A percentile compares a stretch with the other conserved stretches of the same genome.
Evolutionary conservation across 2,797 vertebrate species (phyloP).

Genomic region (Apogon hyalosoma): DNA sequence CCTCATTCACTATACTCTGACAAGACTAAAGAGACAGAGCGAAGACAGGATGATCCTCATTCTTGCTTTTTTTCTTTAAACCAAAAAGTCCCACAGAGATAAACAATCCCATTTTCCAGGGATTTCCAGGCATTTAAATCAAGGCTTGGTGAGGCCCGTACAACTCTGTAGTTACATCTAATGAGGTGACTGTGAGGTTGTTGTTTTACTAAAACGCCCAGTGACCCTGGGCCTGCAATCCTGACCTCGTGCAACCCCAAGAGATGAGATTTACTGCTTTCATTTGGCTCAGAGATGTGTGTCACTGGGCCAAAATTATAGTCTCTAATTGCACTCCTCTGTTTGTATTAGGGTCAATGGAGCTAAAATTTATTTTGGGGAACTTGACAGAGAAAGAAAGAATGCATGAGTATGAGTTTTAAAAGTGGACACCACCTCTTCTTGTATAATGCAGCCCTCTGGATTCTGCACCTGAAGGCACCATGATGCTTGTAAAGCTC

Average conservation of each 20-base stretch:
- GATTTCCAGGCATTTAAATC: slow-evolving; percentile 67
- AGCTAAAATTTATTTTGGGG: slow-evolving; percentile 49
- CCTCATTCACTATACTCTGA: slow-evolving; percentile 65
- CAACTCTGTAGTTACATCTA: slow-evolving; percentile 61
- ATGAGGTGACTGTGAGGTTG: slow-evolving; percentile 75
- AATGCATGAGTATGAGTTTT: slow-evolving; percentile 37
- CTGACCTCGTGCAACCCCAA: slow-evolving; percentile 68
- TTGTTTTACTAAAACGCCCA: slow-evolving; percentile 67
- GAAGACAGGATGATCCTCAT: slow-evolving; percentile 63
- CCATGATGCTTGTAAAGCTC: slow-evolving; percentile 69
- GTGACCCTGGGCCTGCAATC: slow-evolving; percentile 61
- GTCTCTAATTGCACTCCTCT: slow-evolving; percentile 66
- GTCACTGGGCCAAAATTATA: slow-evolving; percentile 58
- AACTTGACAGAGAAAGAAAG: slow-evolving; percentile 46
- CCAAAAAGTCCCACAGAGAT: slow-evolving; percentile 61
- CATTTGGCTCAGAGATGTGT: slow-evolving; percentile 57
- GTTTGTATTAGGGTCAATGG: slow-evolving; percentile 67
- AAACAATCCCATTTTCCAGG: slow-evolving; percentile 66
- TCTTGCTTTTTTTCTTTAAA: slow-evolving; percentile 63
- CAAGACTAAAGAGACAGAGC: slow-evolving; percentile 63
- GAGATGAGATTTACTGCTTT: slow-evolving; percentile 70
- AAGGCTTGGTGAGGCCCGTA: slow-evolving; percentile 49
- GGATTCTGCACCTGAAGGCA: slow-evolving; percentile 72
- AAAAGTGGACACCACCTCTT: slow-evolving; percentile 44
- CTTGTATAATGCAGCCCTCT: slow-evolving; percentile 53